Evolutionary conservation across 2,888 invertebrate genomes (phyloP).

Genomic region (Ophion obscuratus): DNA sequence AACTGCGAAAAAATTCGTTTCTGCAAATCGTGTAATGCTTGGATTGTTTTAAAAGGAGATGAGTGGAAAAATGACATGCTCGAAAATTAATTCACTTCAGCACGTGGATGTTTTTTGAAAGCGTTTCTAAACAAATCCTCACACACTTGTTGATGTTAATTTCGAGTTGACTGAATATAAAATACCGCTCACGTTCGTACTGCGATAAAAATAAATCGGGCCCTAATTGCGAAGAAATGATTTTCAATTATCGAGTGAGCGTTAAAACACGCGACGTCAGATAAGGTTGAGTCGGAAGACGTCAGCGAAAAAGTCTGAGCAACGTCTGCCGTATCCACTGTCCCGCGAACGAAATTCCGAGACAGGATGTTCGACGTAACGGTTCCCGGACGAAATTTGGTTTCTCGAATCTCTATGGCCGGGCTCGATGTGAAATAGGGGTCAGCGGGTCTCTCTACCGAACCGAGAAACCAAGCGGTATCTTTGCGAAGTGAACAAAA

Average conservation of each 20-base stretch:
- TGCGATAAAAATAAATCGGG: too few species aligned
- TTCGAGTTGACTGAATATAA: too few species aligned
- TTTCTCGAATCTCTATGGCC: slow-evolving; percentile 32
- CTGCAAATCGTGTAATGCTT: too few species aligned
- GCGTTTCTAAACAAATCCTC: too few species aligned
- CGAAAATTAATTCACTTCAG: too few species aligned
- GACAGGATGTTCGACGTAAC: slow-evolving; percentile 61
- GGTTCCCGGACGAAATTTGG: slow-evolving; percentile 60
- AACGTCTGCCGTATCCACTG: slow-evolving; percentile 10
- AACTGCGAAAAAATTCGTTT: too few species aligned
- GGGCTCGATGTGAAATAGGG: slow-evolving; percentile 46
- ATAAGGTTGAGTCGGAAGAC: background rate
- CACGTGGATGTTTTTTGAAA: too few species aligned
- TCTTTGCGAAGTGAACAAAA: slow-evolving; percentile 29
- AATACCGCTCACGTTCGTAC: too few species aligned
- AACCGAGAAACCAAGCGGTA: slow-evolving; percentile 53
- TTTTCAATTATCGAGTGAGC: background rate
- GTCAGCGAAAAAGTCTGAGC: slow-evolving; percentile 16
- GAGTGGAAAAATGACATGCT: too few species aligned
- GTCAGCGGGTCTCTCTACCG: slow-evolving; percentile 59
- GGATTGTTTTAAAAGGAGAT: too few species aligned
- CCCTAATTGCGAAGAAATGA: background rate
- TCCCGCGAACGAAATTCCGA: slow-evolving; percentile 2
- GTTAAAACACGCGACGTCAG: background rate
- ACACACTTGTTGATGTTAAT: too few species aligned